Evolutionary conservation across 2,797 vertebrate species (phyloP), one percentile per base, ranked within the genome.

Genomic region (Danionella dracula): DNA sequence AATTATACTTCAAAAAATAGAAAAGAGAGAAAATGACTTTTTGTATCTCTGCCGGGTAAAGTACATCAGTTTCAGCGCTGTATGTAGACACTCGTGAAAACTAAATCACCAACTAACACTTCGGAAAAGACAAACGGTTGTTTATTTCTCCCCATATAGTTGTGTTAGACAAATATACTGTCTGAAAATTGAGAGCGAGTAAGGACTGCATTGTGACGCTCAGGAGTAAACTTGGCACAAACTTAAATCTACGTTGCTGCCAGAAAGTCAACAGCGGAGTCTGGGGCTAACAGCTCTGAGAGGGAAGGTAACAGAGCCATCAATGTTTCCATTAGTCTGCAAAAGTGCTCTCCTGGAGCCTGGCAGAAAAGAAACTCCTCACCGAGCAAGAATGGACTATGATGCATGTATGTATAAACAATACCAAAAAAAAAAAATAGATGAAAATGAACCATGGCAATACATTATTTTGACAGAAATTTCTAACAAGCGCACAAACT

Each of bases 301-400:
- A 62, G 59, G 48, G 21, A 49, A 42, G 45, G 34, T 34, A 46
- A 55, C 15, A 12, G 19, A 45, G 13, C 20, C 50, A 37, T 44
- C 38, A 27, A 64, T 34, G 16, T 55, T 55, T 44, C 50, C 50
- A 55, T 37, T 17, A 35, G 50, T 45, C 41, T 21, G 16, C 29
- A 27, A 34, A 10, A 10, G n/a, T 45, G 38, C 23, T 65, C 62
- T 65, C 50, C 62, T 46, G 40, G 50, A 65, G 62, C 20, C 50
- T 65, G 62, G 50, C 50, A 55, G 31, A 8, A 2, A 0, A 45
- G 31, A 55, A 13, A 17, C 38, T 19, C 19, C 15, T 35, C 35
- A 27, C 23, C 3, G 41, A 35, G 32, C 3, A 3, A 5, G 11
- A 34, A 12, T 16, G 38, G 49, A 13, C 13, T 35, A 3, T 44